phyloP scores from a whole-genome alignment of 2,797 vertebrate species.

The Halcyon chelicuti region DNA sequence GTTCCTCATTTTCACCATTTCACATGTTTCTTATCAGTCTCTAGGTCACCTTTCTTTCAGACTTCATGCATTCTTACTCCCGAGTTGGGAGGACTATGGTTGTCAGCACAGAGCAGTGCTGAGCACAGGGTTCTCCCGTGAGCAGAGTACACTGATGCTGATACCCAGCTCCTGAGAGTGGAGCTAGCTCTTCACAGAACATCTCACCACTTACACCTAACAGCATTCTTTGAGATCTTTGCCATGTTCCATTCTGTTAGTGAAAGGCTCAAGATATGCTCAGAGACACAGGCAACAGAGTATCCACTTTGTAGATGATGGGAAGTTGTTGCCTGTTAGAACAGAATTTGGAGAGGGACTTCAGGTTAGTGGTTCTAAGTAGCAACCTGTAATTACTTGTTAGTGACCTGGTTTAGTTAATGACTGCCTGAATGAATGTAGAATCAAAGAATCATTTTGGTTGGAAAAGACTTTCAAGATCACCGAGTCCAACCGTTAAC shows the following conservation, averaged over 20 bases:
- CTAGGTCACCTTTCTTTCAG: background rate
- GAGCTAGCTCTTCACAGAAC: background rate
- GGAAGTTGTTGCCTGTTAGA: background rate
- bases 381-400: background rate
- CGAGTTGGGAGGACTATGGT: accelerated
- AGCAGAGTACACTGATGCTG: too few species aligned
- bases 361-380: background rate
- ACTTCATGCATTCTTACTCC: background rate
- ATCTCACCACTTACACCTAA: background rate
- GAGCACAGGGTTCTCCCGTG: background rate
- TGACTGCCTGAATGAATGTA: background rate
- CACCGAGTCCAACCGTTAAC: too few species aligned
- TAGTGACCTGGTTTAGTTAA: background rate
- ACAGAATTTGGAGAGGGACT: background rate
- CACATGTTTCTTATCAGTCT: background rate
- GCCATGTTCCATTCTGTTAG: background rate
- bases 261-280: background rate
- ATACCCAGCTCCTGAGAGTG: background rate
- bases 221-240: background rate
- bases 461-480: too few species aligned
- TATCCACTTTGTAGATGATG: background rate
- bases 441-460: too few species aligned
- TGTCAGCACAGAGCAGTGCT: too few species aligned
- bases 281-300: background rate
- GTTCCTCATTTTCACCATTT: background rate